Conservation (phyloP, 2,888 invertebrate genomes). For the Eurytoma californica region DNA sequence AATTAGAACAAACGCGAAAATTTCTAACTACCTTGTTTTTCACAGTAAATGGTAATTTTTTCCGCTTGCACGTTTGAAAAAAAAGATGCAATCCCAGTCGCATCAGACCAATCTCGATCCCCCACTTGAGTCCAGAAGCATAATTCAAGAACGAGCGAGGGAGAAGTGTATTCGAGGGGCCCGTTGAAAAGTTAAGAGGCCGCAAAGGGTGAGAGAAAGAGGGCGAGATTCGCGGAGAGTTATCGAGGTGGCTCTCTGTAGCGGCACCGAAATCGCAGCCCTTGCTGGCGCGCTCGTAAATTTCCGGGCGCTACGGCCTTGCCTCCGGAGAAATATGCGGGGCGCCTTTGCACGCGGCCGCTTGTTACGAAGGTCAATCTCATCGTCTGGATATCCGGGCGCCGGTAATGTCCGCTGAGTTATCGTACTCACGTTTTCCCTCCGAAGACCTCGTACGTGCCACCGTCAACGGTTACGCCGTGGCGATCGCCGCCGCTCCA, state of each 20-base stretch:
- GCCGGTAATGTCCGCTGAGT: not conserved
- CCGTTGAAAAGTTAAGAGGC: not conserved
- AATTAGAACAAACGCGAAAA: no score
- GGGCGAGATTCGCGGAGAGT: no score
- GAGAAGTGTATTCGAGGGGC: no score
- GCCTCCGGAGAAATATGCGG: not conserved
- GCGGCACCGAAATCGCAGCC: no score
- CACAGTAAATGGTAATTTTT: no score
- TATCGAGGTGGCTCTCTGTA: no score
- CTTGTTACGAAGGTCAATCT: constrained; percentile 23
- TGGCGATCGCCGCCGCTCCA: not conserved
- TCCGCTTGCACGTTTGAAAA: no score
- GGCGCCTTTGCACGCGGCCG: not conserved
- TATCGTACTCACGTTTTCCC: constrained; percentile 30
- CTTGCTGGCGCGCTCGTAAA: not conserved
- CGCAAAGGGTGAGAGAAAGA: not conserved
- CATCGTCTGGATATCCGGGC: not conserved
- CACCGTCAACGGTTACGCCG: not conserved
- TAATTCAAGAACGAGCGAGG: no score
- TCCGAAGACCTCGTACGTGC: constrained; percentile 30
- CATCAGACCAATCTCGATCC: no score
- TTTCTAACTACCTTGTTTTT: not conserved
- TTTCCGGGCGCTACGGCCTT: not conserved
- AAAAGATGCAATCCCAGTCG: no score
- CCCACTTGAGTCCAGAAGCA: no score